Percentiles rank a stretch among this genome's conserved stretches.
Evolutionary conservation across 1,140 invertebrate genomes (phyloP).

Genomic region (Homarus americanus): DNA sequence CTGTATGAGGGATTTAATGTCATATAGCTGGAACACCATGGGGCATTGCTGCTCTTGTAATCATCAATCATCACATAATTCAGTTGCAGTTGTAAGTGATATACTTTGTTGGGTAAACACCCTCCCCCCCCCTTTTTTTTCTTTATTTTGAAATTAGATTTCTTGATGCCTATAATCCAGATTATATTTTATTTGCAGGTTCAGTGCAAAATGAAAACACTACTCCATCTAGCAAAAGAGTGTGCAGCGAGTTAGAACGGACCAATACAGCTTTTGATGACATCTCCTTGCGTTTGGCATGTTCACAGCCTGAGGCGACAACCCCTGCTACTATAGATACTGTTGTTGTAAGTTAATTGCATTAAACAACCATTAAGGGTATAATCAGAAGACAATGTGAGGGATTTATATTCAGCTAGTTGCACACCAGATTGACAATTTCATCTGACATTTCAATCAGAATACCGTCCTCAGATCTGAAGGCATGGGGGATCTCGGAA

Average conservation of each 20-base stretch:
- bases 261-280: conserved; percentile 75
- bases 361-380: not conserved
- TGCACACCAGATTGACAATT: too few species aligned
- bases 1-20: conserved; percentile 77
- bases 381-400: too few species aligned
- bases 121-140: too few species aligned
- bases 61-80: not conserved
- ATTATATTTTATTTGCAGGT: not conserved
- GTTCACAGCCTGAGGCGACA: conserved; percentile 78
- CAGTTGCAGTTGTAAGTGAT: not conserved
- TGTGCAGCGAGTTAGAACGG: conserved; percentile 77
- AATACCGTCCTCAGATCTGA: too few species aligned
- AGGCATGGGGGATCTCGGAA: too few species aligned
- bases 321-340: conserved; percentile 44
- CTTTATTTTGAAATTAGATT: not conserved
- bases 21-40: conserved; percentile 98
- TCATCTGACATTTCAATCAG: too few species aligned
- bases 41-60: conserved; percentile 76
- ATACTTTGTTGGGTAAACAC: too few species aligned
- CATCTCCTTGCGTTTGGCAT: conserved; percentile 74
- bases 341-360: conserved; percentile 53
- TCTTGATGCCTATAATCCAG: not conserved
- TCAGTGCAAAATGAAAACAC: conserved; percentile 31
- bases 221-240: conserved; percentile 75
- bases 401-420: too few species aligned